Evolutionary conservation across 1,140 invertebrate species (phyloP).

Genomic region (Calycopis cecrops): DNA sequence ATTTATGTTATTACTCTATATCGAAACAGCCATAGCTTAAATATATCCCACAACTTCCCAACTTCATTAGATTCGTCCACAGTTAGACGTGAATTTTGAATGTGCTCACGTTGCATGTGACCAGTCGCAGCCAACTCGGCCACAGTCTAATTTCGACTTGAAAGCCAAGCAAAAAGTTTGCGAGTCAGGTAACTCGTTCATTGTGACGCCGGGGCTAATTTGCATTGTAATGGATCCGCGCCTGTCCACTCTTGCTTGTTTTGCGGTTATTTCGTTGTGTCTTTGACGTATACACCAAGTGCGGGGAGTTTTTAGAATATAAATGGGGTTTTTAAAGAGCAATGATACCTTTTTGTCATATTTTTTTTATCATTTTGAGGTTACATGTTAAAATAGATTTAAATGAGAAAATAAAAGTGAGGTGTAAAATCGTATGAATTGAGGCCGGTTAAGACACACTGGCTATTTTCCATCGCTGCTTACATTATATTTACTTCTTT

Average conservation of each 20-base stretch:
- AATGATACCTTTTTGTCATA: too few species aligned
- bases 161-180: slow-evolving; percentile 55
- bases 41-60: too few species aligned
- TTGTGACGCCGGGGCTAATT: slow-evolving; percentile 47
- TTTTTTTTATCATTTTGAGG: too few species aligned
- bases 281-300: background rate
- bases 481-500: too few species aligned
- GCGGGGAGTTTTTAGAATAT: background rate
- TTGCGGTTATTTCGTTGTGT: slow-evolving; percentile 3
- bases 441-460: too few species aligned
- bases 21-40: too few species aligned
- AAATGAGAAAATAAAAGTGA: too few species aligned
- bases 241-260: slow-evolving; percentile 3
- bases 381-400: too few species aligned
- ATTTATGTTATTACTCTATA: too few species aligned
- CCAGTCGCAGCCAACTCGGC: slow-evolving; percentile 34
- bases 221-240: slow-evolving; percentile 57
- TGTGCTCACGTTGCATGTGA: slow-evolving; percentile 11
- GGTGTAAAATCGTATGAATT: too few species aligned
- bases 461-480: too few species aligned
- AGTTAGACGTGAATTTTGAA: slow-evolving; percentile 15
- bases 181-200: slow-evolving; percentile 46
- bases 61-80: slow-evolving; percentile 1
- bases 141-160: slow-evolving; percentile 39
- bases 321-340: background rate